Base-by-base conservation (phyloP, 2,888 invertebrate species). In the Encarsia formosa region DNA sequence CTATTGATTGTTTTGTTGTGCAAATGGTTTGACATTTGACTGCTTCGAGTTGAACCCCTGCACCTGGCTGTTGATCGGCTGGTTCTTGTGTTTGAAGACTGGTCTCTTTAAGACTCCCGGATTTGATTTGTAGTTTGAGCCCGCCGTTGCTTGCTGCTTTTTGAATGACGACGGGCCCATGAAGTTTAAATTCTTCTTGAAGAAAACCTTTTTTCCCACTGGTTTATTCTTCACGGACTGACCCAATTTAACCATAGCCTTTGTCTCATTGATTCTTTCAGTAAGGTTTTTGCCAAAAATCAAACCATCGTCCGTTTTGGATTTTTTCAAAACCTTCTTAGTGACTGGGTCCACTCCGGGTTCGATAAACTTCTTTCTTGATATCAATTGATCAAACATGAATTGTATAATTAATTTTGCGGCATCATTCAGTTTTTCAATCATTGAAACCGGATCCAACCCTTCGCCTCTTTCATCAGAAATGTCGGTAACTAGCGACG, bases 401-500 rank as follows among this genome's bases (percentile, higher is more conserved):
- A 26, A 6, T 8, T 26, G 26, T 8, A 8, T 26, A 8, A 26
- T 26, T 11, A 26, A 26, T 26, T 26, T 26, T 6, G 26, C 26
- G 11, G 6, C 11, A 26, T 26, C 26, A 26, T 26, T n/a, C n/a
- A n/a, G n/a, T n/a, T n/a, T 26, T 26, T 26, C 26, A 26, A 26
- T 26, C 5, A 26, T 8, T 26, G 5, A 5, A 8, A 26, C 26
- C 5, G 26, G 11, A 11, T 26, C 26, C 5, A 26, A 26, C 11
- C 26, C 35, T 5, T 38, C 39, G 20, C 46, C 35, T 18, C 39
- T 20, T 13, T 56, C 50, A 15, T 52, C 44, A 11, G 54, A 18
- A 3, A 57, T 18, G 35, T 43, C 48, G 11, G 32, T 53, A n/a
- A 51, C 9, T 4, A 41, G 46, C 29, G 54, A 53, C 9, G 51